Conservation (phyloP, 2,113 vertebrate genomes). For the Boleophthalmus pectinirostris region DNA sequence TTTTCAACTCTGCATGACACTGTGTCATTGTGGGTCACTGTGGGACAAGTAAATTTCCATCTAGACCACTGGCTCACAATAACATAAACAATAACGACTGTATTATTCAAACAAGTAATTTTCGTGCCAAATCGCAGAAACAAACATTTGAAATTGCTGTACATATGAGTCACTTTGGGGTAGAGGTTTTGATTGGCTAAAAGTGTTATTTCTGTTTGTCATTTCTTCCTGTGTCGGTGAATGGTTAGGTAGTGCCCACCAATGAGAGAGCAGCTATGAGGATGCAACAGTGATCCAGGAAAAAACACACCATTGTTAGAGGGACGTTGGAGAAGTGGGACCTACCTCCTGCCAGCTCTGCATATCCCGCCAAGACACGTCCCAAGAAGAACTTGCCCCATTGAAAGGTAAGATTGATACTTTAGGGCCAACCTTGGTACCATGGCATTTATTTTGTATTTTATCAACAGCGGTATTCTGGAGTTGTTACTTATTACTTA, state of each 20-base stretch:
- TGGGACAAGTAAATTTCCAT: constrained; percentile 27
- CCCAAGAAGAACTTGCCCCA: constrained; percentile 16
- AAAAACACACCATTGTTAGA: constrained; percentile 77
- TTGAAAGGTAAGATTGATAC: constrained; percentile 47
- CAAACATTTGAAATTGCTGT: constrained; percentile 51
- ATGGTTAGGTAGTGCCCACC: constrained; percentile 49
- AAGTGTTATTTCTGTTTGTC: constrained; percentile 59
- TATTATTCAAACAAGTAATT: constrained; percentile 34
- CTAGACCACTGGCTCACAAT: constrained; percentile 49
- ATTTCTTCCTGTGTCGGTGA: constrained; percentile 74
- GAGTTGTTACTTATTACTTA: neutral
- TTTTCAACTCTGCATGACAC: neutral
- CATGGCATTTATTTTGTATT: constrained; percentile 3
- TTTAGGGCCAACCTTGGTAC: neutral
- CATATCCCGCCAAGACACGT: constrained; percentile 16
- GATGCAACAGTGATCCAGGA: constrained; percentile 78
- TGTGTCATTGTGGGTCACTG: constrained; percentile 36
- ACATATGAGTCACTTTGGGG: constrained; percentile 60
- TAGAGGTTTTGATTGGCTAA: constrained; percentile 51
- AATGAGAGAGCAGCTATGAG: constrained; percentile 60
- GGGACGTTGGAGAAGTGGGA: constrained; percentile 57
- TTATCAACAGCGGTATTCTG: constrained; percentile 1
- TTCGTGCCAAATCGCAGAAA: constrained; percentile 29
- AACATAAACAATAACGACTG: constrained; percentile 33
- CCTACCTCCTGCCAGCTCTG: constrained; percentile 37